These are phyloP conservation scores for Atherix ibis DNA, from an alignment of 2,888 invertebrate species.

Conservation along the genomic window DNA sequence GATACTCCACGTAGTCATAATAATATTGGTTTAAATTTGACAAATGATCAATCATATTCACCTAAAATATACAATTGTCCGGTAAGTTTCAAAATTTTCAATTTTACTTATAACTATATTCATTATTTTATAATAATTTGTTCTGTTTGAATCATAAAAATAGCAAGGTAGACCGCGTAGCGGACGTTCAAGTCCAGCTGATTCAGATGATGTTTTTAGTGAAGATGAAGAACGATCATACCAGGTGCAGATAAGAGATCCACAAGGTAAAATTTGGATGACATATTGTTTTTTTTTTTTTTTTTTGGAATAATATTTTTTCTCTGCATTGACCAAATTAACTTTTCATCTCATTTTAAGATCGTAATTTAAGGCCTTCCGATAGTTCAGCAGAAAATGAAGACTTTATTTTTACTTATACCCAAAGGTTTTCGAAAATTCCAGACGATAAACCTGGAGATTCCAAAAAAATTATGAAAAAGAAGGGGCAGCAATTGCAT, in stretches of 20 bases:
- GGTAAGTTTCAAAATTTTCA: slow-evolving; percentile 17
- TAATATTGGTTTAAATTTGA: slow-evolving; percentile 31
- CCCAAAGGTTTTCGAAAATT: slow-evolving; percentile 41
- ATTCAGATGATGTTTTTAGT: slow-evolving; percentile 52
- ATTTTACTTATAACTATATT: too few species aligned
- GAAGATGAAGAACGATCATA: slow-evolving; percentile 52
- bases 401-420: slow-evolving; percentile 37
- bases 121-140: background rate
- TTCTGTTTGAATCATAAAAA: slow-evolving; percentile 21
- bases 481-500: slow-evolving; percentile 25
- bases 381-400: slow-evolving; percentile 42
- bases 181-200: slow-evolving; percentile 42
- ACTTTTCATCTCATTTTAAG: slow-evolving; percentile 14
- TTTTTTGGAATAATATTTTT: slow-evolving; percentile 8
- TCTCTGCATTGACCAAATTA: background rate
- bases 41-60: slow-evolving; percentile 33
- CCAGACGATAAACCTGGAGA: slow-evolving; percentile 19
- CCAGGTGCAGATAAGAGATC: slow-evolving; percentile 34
- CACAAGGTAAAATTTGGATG: slow-evolving; percentile 22
- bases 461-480: slow-evolving; percentile 12
- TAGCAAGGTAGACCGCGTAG: slow-evolving; percentile 16
- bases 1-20: slow-evolving; percentile 33
- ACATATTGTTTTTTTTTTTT: background rate
- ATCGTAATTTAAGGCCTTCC: slow-evolving; percentile 36
- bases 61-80: slow-evolving; percentile 32